Evolutionary conservation across 1,140 invertebrate species (phyloP), one percentile per base, ranked within the genome.

Genomic region (Orchesella cincta): DNA sequence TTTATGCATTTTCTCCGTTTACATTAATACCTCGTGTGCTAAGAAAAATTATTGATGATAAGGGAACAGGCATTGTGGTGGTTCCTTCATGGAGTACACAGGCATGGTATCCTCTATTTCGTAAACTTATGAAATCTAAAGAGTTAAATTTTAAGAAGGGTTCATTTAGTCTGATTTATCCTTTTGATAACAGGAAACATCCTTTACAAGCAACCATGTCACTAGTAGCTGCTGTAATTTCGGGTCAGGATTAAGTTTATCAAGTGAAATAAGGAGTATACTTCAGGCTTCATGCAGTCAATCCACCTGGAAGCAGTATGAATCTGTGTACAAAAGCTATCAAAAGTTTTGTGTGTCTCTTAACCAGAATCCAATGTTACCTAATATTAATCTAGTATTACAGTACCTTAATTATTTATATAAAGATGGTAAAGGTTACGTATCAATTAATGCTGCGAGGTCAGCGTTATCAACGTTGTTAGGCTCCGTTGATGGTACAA

Each of bases 1-100:
- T 77, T 33, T 77, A 77, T 39, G 67, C 70, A 0, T 77, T 77
- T 73, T 70, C 76, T 0, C 76, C 76, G 1, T 77, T 77, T 62
- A 14, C 28, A 1, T 20, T 73, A 26, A 73, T 77, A 34, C 35
- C 39, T 18, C 18, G 76, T 16, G 31, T 33, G 1, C 12, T 77
- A 36, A 72, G 39, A 14, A 77, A 77, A 36, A 77, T 77, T 20
- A 29, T 18, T 5, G 26, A 35, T 2, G 76, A 77, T 8, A 62
- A 36, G 12, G 76, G 39, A 8, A 57, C 0, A 31, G 77, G 77
- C 14, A 72, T 78, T 26, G 23, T 78, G 16, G 64, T 78, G 28
- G 57, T 72, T 31, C 77, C 77, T 12, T 20, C 29, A 5, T 78
- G 77, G 77, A 36, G 35, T 35, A 46, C 77, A 5, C 77, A 78